phyloP scores from a whole-genome alignment of 2,888 invertebrate species.

The Myopa testacea region DNA sequence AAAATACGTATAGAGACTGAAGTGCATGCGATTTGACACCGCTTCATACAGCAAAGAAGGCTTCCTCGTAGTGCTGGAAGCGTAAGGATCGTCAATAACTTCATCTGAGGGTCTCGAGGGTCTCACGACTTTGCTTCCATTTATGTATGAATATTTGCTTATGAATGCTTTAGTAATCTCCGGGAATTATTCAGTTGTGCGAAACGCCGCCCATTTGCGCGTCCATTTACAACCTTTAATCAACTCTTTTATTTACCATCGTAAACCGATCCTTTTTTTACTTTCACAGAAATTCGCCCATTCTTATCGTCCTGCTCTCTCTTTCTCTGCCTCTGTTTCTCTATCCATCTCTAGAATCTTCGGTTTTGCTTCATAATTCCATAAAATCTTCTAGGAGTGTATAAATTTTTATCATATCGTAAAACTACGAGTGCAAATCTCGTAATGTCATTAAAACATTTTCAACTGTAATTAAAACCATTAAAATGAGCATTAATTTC shows the following conservation, averaged over 20 bases:
- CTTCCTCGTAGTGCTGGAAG: no score
- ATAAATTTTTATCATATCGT: conserved; percentile 39
- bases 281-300: not conserved
- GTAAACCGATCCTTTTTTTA: not conserved
- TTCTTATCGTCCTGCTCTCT: not conserved
- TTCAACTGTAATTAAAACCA: conserved; percentile 49
- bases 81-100: no score
- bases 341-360: not conserved
- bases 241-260: not conserved
- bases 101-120: no score
- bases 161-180: no score
- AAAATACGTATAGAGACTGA: no score
- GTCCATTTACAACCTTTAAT: conserved; percentile 1
- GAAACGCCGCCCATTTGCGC: not conserved
- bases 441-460: conserved; percentile 48
- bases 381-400: not conserved
- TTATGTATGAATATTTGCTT: no score
- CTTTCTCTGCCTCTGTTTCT: no score
- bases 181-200: no score
- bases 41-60: no score
- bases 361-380: not conserved
- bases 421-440: conserved; percentile 44
- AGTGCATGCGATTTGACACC: no score
- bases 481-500: conserved; percentile 48
- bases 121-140: no score